Percentiles rank a stretch among this genome's conserved stretches.
phyloP scores from a whole-genome alignment of 2,888 invertebrate genomes.

The Alloscopus bannaensis region DNA sequence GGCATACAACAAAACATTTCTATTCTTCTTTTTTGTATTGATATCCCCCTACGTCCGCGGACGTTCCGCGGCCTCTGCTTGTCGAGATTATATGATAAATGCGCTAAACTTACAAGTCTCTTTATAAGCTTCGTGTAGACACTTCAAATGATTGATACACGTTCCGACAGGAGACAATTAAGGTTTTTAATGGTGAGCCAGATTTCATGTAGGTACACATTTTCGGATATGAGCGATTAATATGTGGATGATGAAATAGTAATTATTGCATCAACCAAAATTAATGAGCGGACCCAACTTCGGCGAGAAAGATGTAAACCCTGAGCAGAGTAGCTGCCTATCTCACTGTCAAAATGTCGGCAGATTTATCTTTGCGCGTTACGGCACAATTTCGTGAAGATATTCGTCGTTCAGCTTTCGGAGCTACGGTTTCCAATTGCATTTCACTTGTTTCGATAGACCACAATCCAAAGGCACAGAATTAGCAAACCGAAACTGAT shows the following conservation, averaged over 20 bases:
- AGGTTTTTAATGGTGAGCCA: too few relatives aligned
- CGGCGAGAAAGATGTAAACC: slow-evolving; percentile 28
- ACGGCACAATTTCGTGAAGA: not conserved
- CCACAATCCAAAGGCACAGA: too few relatives aligned
- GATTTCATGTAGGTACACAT: slow-evolving; percentile 21
- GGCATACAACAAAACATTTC: too few relatives aligned
- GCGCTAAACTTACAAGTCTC: not conserved
- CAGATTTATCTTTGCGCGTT: not conserved
- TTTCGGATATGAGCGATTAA: slow-evolving; percentile 42
- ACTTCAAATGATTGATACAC: slow-evolving; percentile 44
- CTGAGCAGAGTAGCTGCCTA: slow-evolving; percentile 1
- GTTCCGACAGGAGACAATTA: slow-evolving; percentile 30
- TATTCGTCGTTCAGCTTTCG: too few relatives aligned
- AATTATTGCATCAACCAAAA: slow-evolving; percentile 50
- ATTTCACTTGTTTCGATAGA: too few relatives aligned
- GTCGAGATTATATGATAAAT: too few relatives aligned
- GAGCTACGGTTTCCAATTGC: not conserved
- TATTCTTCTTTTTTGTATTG: not conserved
- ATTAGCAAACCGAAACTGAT: too few relatives aligned
- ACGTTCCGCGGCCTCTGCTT: not conserved
- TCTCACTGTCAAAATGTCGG: not conserved
- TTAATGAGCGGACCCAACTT: slow-evolving; percentile 47
- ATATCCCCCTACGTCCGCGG: not conserved
- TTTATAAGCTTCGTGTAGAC: slow-evolving; percentile 2
- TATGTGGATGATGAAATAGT: slow-evolving; percentile 51